Base-by-base conservation (phyloP, 2,888 invertebrate genomes). In the Drosophila suboccidentalis region DNA sequence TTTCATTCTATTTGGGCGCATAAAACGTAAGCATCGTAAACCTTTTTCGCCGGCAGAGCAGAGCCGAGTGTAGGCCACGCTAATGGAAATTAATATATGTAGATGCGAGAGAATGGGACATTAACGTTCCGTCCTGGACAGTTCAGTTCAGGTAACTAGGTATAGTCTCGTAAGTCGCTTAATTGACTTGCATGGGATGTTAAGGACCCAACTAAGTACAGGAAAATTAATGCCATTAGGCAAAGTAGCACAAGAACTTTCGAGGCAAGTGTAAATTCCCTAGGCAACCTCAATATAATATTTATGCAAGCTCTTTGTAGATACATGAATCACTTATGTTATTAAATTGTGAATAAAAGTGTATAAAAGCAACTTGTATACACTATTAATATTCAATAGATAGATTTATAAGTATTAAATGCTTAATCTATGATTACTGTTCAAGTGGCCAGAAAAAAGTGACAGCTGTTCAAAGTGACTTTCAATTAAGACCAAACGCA, bases 1-100 rank as follows among this genome's bases (percentile, higher is more conserved):
- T 29, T 38, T 62, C 61, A 51, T 39, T 46, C 44, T 55, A 50
- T 71, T 68, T 63, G 41, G 46, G 47, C 65, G 53, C 61, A 85
- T 83, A 78, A 84, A 84, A 82, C 75, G 88, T 80, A 53, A 66
- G 62, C 60, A 69, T 72, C 83, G 69, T 84, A 84, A 84, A 86
- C 83, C 63, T 78, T 80, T 63, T 68, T 66, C 43, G 43, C 29
- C 6, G 4, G 9, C 43, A 13, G 39, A 10, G 22, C 44, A 66
- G 54, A 59, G 34, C 44, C 64, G 54, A 59, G 65, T 61, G 61
- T 65, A 53, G 51, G 63, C 51, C 39, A 44, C 60, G 59, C 77
- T 83, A 83, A 87, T 82, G 82, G 74, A 87, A 87, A 85, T 79
- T 79, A 72, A 85, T 60, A 54, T 62, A 74, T 64, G 38, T 69